A percentile compares a stretch with the other conserved stretches of the same genome.
Conservation (phyloP, 2,113 vertebrate species). For the Mus pahari region DNA sequence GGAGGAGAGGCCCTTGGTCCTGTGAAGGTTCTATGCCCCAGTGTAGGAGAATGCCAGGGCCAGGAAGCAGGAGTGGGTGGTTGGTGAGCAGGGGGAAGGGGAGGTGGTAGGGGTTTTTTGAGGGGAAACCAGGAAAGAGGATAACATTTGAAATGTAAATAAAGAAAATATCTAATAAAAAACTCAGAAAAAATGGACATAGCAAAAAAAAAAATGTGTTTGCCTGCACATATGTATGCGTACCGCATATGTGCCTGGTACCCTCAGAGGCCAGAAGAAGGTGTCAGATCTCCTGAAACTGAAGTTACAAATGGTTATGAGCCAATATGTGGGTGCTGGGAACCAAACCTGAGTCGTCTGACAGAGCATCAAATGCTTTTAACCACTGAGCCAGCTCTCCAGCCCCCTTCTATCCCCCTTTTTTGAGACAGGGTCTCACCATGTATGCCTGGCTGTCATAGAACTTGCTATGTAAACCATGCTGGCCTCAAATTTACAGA, state of each 20-base stretch:
- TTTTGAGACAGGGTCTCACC: background rate
- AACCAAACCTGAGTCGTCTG: background rate
- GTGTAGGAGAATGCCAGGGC: too few species aligned
- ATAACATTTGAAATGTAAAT: too few species aligned
- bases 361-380: background rate
- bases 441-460: background rate
- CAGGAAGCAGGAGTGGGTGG: too few species aligned
- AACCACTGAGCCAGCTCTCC: background rate
- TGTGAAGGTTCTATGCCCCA: too few species aligned
- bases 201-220: too few species aligned
- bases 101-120: too few species aligned
- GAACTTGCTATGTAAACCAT: background rate
- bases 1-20: too few species aligned
- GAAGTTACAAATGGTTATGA: background rate
- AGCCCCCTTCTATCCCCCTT: too few species aligned
- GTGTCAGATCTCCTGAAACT: background rate
- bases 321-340: background rate
- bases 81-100: too few species aligned
- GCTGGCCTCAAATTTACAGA: background rate
- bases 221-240: background rate
- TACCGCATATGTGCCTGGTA: background rate
- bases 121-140: too few species aligned
- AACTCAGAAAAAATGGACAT: too few species aligned
- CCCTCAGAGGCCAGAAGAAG: background rate
- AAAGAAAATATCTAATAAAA: too few species aligned